Evolutionary conservation across 1,140 invertebrate species (phyloP), one percentile per base, ranked within the genome.

Genomic region (Dendrolimus punctatus): DNA sequence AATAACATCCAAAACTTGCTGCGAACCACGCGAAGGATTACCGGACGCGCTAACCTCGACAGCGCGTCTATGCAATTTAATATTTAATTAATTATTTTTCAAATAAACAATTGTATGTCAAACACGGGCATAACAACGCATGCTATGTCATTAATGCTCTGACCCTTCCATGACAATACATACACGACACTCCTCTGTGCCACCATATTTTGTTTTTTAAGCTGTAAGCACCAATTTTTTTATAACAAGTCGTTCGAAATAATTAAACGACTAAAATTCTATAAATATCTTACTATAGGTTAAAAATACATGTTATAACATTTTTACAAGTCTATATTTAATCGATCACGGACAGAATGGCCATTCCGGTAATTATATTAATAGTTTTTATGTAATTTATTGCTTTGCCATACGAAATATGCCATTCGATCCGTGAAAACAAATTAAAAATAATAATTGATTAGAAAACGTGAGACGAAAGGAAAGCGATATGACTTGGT

Each of bases 281-380:
- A 86, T 86, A 86, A 86, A 86, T 86, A 86, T 86, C 83, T 86
- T 86, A 86, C 76, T 84, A 86, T 85, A 86, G 76, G 76, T 86
- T 86, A 86, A 86, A 86, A 86, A 86, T 86, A 86, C 83, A 84
- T 71, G 80, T 86, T 74, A 75, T 86, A 86, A 84, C 83, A 86
- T 86, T 85, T 84, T 85, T 84, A 86, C 83, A 84, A 81, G 80
- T 83, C 83, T 86, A 84, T 86, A 52, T 62, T 62, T 62, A 62
- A 53, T 62, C 64, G 64, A 59, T 61, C 50, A 39, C 8, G 59
- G 60, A 82, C 68, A 72, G 70, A 76, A 79, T 71, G 65, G 66
- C 60, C 60, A 66, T 60, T 65, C 63, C 49, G 50, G 39, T 41
- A 40, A 8, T 45, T 5, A 38, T 40, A 43, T 42, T 39, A 9